These are phyloP conservation scores for Torymus texanus DNA, from an alignment of 2,888 invertebrate genomes.

Conservation along the genomic window DNA sequence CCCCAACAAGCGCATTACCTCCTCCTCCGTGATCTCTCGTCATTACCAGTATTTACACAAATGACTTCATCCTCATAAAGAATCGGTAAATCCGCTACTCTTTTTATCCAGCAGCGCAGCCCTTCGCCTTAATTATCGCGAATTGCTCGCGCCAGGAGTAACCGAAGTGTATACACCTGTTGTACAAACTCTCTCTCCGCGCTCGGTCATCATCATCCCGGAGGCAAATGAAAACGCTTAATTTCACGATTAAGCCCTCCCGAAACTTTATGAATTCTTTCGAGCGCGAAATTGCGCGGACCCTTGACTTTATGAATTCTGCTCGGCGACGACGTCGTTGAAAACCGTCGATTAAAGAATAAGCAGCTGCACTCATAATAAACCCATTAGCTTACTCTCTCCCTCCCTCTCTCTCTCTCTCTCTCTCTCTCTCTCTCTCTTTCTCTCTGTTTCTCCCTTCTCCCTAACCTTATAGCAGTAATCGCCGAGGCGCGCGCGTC, in stretches of 20 bases:
- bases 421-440: neutral
- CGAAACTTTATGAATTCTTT: conserved; percentile 11
- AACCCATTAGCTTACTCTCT: conserved; percentile 38
- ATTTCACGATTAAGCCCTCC: conserved; percentile 1
- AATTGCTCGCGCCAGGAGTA: no score
- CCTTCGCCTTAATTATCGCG: no score
- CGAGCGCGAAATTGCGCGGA: neutral
- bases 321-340: conserved; percentile 2
- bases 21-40: no score
- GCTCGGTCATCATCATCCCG: neutral
- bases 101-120: no score
- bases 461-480: conserved; percentile 9
- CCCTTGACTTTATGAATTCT: no score
- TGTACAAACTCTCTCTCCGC: neutral
- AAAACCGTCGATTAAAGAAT: conserved; percentile 38
- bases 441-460: neutral
- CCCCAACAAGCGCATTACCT: no score
- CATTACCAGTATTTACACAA: no score
- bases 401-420: no score
- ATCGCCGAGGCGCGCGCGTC: neutral
- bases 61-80: no score
- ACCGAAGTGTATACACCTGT: no score
- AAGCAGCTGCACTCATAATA: conserved; percentile 47
- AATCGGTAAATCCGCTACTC: no score
- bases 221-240: conserved; percentile 9